Percentiles rank a stretch among this genome's conserved stretches.
Evolutionary conservation across 2,113 vertebrate genomes (phyloP).

Genomic region (Halcyon senegalensis): DNA sequence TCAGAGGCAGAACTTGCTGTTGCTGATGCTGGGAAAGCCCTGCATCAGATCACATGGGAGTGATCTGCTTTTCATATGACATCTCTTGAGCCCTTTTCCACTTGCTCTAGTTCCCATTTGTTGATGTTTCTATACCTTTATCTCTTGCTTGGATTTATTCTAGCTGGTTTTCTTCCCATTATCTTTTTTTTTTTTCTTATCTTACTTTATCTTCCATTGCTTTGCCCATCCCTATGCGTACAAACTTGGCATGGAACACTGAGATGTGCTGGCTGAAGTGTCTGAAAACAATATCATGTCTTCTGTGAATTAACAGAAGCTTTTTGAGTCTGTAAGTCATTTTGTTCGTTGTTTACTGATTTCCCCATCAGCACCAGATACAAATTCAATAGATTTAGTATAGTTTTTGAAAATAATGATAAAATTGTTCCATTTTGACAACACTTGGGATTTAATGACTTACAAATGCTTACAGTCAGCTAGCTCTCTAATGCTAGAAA

Average conservation of each 20-base stretch:
- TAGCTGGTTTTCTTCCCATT: not conserved
- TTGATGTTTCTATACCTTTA: not conserved
- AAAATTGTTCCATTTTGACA: not conserved
- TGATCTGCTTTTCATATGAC: not conserved
- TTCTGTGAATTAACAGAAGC: not conserved
- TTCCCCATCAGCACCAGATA: not conserved
- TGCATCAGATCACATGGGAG: not conserved
- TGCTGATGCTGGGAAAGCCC: not conserved
- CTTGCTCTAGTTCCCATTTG: not conserved
- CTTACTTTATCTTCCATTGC: not conserved
- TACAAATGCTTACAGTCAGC: not conserved
- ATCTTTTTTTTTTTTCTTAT: not conserved
- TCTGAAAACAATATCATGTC: not conserved
- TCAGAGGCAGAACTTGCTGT: not conserved
- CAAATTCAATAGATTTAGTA: not conserved
- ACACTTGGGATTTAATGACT: not conserved
- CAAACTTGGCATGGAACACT: not conserved
- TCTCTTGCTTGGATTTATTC: not conserved
- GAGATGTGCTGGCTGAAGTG: not conserved
- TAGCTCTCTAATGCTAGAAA: not conserved
- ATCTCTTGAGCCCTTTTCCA: not conserved
- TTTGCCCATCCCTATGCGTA: not conserved
- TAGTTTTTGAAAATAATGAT: not conserved
- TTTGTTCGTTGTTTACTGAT: not conserved
- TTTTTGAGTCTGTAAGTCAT: not conserved